Base-by-base conservation (phyloP, 2,113 vertebrate species). In the Ardeotis arabs region DNA sequence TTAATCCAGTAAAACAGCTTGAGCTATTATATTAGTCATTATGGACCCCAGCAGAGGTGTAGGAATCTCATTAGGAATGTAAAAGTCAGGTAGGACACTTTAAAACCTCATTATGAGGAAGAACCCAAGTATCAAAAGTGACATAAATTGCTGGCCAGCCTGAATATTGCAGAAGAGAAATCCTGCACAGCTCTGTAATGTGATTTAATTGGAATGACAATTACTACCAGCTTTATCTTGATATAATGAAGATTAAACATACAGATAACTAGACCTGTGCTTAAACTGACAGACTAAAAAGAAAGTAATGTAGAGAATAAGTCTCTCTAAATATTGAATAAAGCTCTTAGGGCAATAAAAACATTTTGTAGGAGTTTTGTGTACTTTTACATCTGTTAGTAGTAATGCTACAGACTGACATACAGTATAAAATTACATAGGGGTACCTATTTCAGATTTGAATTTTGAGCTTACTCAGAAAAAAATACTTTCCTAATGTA, bases 31-130 rank as follows among this genome's bases (percentile, higher is more conserved):
- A 78, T 63, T 88, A 82, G 68, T 63, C 67, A 78, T 88, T 86
- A 90, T n/a, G 82, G 90, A 88, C 79, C 68, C 92, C 85, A 85
- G 47, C 82, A 96, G 95, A 95, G 92, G 93, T 49, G 56, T 86
- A 79, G 68, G 67, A 90, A 91, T 93, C 90, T 96, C 92, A 90
- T 96, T 86, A 96, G 76, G 64, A 90, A 95, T 86, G 83, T 94
- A 95, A 94, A 89, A 93, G 90, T 95, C 90, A 94, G 87, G 72
- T 64, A 93, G 83, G 73, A 91, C 72, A 70, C 79, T 96, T 94
- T 84, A 92, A 93, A 94, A 86, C 35, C 90, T 96, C 90, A 84
- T 95, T 96, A 95, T 56, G 28, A 59, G 68, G 68, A 95, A 94
- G 85, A 93, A 74, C 27, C 25, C 35, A 78, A 89, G 93, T 60